Conservation (phyloP, 1,140 invertebrate genomes). For the Euura lappo region DNA sequence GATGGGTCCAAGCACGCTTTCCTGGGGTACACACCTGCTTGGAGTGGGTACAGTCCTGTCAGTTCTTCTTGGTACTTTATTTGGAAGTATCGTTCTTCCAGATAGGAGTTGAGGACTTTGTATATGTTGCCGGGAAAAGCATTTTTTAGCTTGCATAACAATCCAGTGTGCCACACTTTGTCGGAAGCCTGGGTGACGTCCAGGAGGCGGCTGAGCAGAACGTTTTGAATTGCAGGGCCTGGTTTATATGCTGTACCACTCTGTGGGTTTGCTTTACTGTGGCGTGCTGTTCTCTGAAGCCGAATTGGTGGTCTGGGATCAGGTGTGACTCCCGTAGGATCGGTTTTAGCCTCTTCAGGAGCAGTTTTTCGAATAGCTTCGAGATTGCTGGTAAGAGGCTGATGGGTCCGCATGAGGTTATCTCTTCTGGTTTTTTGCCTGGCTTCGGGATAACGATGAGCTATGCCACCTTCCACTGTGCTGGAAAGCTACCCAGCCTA, state of each 20-base stretch:
- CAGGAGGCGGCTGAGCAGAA: slow-evolving; percentile 21
- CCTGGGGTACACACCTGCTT: slow-evolving; percentile 34
- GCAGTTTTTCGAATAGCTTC: slow-evolving; percentile 28
- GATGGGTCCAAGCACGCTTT: slow-evolving; percentile 28
- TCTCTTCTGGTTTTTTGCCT: slow-evolving; percentile 33
- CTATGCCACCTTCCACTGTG: slow-evolving; percentile 41
- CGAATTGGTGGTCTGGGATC: slow-evolving; percentile 23
- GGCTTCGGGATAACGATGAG: slow-evolving; percentile 36
- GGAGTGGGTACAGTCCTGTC: slow-evolving; percentile 21
- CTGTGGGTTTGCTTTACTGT: slow-evolving; percentile 37
- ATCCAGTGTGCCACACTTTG: slow-evolving; percentile 44
- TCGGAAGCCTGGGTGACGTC: slow-evolving; percentile 38
- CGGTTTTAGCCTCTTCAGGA: slow-evolving; percentile 25
- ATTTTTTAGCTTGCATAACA: slow-evolving; percentile 29
- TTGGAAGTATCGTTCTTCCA: slow-evolving; percentile 31
- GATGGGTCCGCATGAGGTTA: slow-evolving; percentile 37
- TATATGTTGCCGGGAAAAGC: slow-evolving; percentile 18
- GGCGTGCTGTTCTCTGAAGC: slow-evolving; percentile 21
- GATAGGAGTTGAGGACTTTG: slow-evolving; percentile 34
- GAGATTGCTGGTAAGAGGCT: slow-evolving; percentile 34
- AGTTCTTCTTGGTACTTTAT: slow-evolving; percentile 27
- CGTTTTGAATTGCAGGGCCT: slow-evolving; percentile 16
- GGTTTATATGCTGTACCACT: slow-evolving; percentile 24
- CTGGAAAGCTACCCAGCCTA: slow-evolving; percentile 25
- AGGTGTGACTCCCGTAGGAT: background rate